Percentiles rank a stretch among this genome's conserved stretches.
Evolutionary conservation across 2,888 invertebrate genomes (phyloP).

Genomic region (Heliothis peltigera): DNA sequence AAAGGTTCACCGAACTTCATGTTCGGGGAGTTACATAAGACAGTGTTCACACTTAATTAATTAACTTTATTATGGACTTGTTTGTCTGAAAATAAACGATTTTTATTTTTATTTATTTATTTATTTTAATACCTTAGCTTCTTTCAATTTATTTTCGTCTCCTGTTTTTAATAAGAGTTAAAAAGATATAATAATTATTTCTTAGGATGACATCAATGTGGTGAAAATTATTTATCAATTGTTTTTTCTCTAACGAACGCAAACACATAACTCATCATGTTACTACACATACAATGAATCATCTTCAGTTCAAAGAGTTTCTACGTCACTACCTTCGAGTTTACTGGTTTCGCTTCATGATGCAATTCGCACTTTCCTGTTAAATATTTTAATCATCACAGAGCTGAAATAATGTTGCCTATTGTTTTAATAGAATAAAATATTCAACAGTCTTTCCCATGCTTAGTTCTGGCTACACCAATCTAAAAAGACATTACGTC

Average conservation of each 20-base stretch:
- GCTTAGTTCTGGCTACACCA: neutral
- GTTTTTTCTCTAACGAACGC: neutral
- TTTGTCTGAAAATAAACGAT: constrained; percentile 4
- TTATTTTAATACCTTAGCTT: neutral
- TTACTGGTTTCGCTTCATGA: constrained; percentile 11
- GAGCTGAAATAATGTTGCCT: neutral
- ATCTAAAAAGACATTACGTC: neutral
- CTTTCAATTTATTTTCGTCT: too few relatives aligned
- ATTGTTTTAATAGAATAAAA: too few relatives aligned
- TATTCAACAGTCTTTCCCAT: neutral
- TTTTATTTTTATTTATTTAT: neutral
- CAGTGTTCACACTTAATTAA: neutral
- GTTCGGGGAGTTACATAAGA: neutral
- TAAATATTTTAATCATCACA: neutral
- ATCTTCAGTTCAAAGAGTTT: constrained; percentile 11
- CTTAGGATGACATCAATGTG: too few relatives aligned
- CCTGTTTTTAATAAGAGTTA: too few relatives aligned
- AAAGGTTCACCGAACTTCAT: neutral
- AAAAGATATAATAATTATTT: too few relatives aligned
- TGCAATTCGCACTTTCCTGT: constrained; percentile 10
- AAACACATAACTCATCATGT: neutral
- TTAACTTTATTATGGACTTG: neutral
- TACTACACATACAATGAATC: neutral
- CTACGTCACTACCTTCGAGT: constrained; percentile 19
- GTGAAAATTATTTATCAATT: neutral